A percentile compares a stretch with the other conserved stretches of the same genome.
phyloP scores from a whole-genome alignment of 1,140 invertebrate species.

The Diorhabda carinulata region DNA sequence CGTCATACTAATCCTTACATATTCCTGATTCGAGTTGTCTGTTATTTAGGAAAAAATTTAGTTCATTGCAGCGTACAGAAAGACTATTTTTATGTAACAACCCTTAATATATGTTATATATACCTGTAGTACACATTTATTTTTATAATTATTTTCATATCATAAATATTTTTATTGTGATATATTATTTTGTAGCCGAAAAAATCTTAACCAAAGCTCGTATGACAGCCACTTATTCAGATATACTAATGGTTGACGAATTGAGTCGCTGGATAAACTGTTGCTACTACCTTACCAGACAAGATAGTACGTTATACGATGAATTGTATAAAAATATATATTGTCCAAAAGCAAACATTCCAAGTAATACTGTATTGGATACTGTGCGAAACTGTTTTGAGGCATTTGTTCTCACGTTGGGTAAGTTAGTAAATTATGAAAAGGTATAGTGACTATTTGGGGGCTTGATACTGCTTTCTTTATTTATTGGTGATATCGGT shows the following conservation, averaged over 20 bases:
- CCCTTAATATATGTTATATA: too few species aligned
- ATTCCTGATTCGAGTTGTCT: too few species aligned
- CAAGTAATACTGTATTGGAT: conserved; percentile 14
- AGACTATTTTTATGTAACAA: too few species aligned
- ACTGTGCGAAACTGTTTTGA: conserved; percentile 14
- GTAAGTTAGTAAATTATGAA: background rate
- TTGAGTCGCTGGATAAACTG: conserved; percentile 24
- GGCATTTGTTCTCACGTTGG: background rate
- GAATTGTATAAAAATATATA: conserved; percentile 21
- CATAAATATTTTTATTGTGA: too few species aligned
- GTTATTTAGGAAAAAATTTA: too few species aligned
- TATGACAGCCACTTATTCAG: conserved; percentile 15
- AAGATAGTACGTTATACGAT: conserved; percentile 14
- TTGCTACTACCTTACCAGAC: conserved; percentile 24
- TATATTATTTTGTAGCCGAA: conserved; percentile 8
- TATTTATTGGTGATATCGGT: too few species aligned
- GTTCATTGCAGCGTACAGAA: too few species aligned
- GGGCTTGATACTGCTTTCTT: too few species aligned
- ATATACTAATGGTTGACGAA: conserved; percentile 27
- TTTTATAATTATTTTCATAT: too few species aligned
- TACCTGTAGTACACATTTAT: too few species aligned
- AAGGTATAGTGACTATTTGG: too few species aligned
- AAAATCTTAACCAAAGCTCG: conserved; percentile 29
- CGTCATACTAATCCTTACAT: too few species aligned
- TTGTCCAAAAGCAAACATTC: conserved; percentile 3